These are phyloP conservation scores for Papilio dardanus DNA, from an alignment of 1,140 invertebrate genomes.

Conservation along the genomic window DNA sequence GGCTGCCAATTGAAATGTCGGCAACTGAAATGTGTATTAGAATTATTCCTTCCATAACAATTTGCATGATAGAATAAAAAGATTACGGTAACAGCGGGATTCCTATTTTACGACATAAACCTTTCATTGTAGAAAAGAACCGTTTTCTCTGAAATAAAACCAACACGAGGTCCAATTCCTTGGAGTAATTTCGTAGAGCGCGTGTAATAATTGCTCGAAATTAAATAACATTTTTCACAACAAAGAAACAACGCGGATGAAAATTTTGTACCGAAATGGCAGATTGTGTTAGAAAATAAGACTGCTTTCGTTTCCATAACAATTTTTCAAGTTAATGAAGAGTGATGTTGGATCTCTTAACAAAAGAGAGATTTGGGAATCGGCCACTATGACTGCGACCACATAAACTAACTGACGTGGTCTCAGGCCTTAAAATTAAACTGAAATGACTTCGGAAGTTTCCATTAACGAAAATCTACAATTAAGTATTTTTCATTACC, in stretches of 20 bases:
- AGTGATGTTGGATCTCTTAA: conserved; percentile 55
- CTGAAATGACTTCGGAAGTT: neutral
- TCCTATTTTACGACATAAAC: conserved; percentile 73
- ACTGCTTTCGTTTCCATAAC: conserved; percentile 69
- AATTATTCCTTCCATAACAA: conserved; percentile 49
- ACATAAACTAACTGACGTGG: neutral
- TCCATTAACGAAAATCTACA: neutral
- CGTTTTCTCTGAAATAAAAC: conserved; percentile 67
- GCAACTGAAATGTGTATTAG: conserved; percentile 40
- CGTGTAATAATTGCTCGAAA: conserved; percentile 80
- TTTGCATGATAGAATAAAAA: conserved; percentile 71
- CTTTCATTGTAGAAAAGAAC: conserved; percentile 72
- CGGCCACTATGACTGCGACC: neutral
- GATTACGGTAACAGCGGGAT: conserved; percentile 74
- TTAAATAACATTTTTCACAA: conserved; percentile 82
- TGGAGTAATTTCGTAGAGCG: conserved; percentile 77
- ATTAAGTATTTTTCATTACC: neutral
- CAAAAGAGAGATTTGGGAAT: conserved; percentile 39
- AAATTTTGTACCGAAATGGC: conserved; percentile 68
- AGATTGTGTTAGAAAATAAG: conserved; percentile 65
- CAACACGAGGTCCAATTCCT: conserved; percentile 73
- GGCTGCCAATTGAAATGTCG: conserved; percentile 20
- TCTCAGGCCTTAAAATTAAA: neutral
- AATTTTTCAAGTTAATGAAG: conserved; percentile 73
- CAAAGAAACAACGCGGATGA: conserved; percentile 73